Conservation (phyloP, 2,888 invertebrate species). For the Rugalucina vietnamica region DNA sequence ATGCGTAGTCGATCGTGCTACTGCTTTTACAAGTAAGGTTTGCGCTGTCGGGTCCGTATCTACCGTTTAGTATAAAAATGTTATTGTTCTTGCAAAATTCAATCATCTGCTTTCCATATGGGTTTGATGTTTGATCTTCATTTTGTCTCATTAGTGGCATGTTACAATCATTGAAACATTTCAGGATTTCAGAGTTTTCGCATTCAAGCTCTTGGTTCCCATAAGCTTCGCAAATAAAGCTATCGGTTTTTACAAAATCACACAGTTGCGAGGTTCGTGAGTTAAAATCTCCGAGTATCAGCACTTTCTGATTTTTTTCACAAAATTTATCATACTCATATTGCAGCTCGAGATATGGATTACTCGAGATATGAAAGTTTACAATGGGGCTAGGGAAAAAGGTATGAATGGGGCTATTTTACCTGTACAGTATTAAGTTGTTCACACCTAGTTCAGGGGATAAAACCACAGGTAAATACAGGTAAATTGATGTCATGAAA, state of each 20-base stretch:
- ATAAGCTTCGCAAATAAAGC: background rate
- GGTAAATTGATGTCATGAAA: no score
- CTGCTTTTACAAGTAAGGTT: background rate
- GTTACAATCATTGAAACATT: background rate
- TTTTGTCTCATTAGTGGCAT: constrained; percentile 1
- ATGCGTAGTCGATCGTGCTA: constrained; percentile 15
- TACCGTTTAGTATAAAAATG: background rate
- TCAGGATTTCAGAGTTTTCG: background rate
- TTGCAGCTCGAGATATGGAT: constrained; percentile 20
- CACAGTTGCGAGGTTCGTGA: background rate
- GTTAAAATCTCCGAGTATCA: constrained; percentile 14
- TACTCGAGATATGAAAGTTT: no score
- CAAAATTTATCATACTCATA: background rate
- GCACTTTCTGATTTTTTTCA: background rate
- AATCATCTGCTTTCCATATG: background rate
- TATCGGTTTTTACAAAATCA: background rate
- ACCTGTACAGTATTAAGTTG: no score
- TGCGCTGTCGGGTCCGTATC: background rate
- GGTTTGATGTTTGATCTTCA: constrained; percentile 1
- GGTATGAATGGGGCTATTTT: no score
- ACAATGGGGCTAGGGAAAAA: no score
- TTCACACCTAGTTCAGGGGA: no score
- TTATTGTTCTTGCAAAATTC: background rate
- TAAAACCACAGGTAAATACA: no score
- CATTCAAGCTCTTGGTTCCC: background rate